Conservation (phyloP, 1,140 invertebrate species). For the Drosophila ananassae region DNA sequence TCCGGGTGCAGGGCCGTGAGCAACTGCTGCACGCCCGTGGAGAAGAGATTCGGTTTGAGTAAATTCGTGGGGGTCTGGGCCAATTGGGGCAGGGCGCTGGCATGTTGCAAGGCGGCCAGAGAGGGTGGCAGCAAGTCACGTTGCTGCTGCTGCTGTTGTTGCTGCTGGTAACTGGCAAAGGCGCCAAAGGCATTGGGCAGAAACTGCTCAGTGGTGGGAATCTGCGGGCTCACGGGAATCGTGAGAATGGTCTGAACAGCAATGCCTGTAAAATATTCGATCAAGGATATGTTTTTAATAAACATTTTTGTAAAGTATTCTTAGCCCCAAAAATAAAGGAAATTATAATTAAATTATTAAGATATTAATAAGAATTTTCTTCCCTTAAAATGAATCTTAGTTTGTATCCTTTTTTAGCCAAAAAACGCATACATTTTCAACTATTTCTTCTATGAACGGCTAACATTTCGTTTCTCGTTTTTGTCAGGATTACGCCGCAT, state of each 20-base stretch:
- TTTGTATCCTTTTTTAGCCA: neutral
- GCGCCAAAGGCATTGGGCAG: constrained; percentile 79
- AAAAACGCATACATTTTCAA: neutral
- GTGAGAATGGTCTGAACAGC: constrained; percentile 97
- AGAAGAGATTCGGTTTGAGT: constrained; percentile 82
- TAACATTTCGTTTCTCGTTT: constrained; percentile 8
- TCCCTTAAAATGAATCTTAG: no score
- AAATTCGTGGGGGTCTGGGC: constrained; percentile 80
- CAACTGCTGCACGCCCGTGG: constrained; percentile 79
- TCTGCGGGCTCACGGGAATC: constrained; percentile 94
- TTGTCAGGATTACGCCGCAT: constrained; percentile 21
- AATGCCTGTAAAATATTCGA: constrained; percentile 88
- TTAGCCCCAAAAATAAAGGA: neutral
- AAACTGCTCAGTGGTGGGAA: constrained; percentile 87
- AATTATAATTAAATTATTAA: neutral
- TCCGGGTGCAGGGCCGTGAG: constrained; percentile 80
- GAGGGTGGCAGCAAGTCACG: constrained; percentile 55
- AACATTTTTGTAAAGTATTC: no score
- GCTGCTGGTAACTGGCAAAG: constrained; percentile 69
- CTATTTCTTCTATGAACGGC: neutral
- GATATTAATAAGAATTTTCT: no score
- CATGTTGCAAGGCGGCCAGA: constrained; percentile 64
- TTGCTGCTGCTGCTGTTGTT: constrained; percentile 60
- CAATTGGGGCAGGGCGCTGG: constrained; percentile 70
- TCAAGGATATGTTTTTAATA: neutral